Base-by-base conservation (phyloP, 2,888 invertebrate species). In the Nowickia ferox region DNA sequence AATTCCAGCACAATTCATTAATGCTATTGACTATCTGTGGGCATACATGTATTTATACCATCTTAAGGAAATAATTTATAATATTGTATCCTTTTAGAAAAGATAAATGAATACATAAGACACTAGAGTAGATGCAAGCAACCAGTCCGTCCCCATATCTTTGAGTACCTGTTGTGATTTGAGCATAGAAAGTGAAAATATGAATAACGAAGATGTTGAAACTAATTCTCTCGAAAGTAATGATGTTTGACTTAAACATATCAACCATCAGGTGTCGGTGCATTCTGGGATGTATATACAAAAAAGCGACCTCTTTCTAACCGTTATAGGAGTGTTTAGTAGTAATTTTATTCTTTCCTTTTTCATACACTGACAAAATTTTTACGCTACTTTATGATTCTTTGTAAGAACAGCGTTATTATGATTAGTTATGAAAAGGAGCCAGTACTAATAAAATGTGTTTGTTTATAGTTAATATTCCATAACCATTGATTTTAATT, bases 141-240 rank as follows among this genome's bases (percentile, higher is more conserved):
- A 30, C 30, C 30, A 30, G 30, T 30, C 30, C 6, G n/a, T 53
- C 42, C 17, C 22, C 42, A 55, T 63, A 51, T 71, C 57, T 66
- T 59, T 80, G 84, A 87, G 77, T 91, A 91, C 91, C 91, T 91
- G 91, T 91, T 91, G 89, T 91, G 91, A 91, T 91, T 91, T 91
- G 79, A 87, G 77, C 83, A 72, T 87, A 86, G 90, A 91, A 91
- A 91, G 91, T 91, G 91, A 91, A 91, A 90, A 90, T 88, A 89
- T 88, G 88, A 89, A 55, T 83, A 81, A 86, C 59, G 46, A 68
- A 71, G 76, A 76, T 78, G 57, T 66, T 76, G 71, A 79, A 75
- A 72, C 57, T 77, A 57, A 69, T 61, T 57, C 44, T 42, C 61
- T 15, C 17, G 15, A 30, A 2, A 11, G 8, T 30, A 57, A 46